Percentiles rank a stretch among this genome's conserved stretches.
Conservation (phyloP, 1,140 invertebrate genomes). For the Ostrea denselamellosa region DNA sequence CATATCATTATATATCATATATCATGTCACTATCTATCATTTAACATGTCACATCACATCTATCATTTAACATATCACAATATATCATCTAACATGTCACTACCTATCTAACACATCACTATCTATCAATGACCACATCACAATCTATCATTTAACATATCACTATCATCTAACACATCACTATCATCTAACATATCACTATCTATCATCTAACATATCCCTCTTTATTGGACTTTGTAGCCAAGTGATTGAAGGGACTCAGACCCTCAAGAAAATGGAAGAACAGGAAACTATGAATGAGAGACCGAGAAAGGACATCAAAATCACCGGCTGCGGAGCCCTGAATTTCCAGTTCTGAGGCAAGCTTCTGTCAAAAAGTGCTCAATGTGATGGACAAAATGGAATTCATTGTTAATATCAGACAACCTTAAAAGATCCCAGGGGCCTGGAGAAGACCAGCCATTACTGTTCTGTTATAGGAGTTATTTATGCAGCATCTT, state of each 20-base stretch:
- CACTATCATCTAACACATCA: no score
- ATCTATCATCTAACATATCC: no score
- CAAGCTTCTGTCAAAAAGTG: neutral
- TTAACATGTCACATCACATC: no score
- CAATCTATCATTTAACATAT: no score
- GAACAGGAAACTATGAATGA: conserved; percentile 77
- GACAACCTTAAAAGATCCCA: neutral
- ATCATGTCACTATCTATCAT: no score
- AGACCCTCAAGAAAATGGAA: conserved; percentile 76
- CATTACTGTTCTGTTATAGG: neutral
- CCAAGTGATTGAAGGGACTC: conserved; percentile 78
- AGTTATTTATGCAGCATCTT: neutral
- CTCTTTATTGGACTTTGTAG: conserved; percentile 61
- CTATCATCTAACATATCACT: no score
- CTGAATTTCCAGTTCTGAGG: conserved; percentile 73
- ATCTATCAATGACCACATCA: no score
- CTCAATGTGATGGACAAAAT: no score
- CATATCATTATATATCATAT: no score
- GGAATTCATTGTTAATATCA: neutral
- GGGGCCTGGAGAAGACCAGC: neutral
- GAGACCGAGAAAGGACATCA: conserved; percentile 79
- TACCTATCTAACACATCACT: no score
- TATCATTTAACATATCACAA: no score
- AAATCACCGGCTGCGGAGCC: conserved; percentile 76
- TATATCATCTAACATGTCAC: no score